phyloP scores from a whole-genome alignment of 2,888 invertebrate species.

The Pyrgus malvae region DNA sequence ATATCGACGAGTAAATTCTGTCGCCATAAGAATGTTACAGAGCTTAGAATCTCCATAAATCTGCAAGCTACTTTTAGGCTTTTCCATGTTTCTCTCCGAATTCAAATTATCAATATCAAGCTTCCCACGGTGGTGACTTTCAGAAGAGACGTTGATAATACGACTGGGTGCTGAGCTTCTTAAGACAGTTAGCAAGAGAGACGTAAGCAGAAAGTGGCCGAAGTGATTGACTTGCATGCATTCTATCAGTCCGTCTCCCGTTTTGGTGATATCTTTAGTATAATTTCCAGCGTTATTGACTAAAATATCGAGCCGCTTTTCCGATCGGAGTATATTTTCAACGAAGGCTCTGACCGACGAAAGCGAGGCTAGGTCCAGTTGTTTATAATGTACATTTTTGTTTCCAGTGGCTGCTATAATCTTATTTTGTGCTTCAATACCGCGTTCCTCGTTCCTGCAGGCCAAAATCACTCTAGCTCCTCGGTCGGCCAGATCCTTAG shows the following conservation, averaged over 20 bases:
- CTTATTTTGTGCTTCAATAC: conserved; percentile 69
- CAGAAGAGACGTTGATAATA: conserved; percentile 53
- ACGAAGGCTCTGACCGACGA: conserved; percentile 81
- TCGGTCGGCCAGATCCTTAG: conserved; percentile 84
- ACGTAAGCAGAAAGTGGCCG: conserved; percentile 85
- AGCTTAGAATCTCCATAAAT: conserved; percentile 68
- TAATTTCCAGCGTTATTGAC: conserved; percentile 82
- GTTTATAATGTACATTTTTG: conserved; percentile 50
- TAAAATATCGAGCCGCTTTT: conserved; percentile 76
- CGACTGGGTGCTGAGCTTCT: conserved; percentile 48
- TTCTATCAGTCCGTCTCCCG: conserved; percentile 82
- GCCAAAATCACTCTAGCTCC: conserved; percentile 90
- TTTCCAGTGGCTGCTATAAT: conserved; percentile 43
- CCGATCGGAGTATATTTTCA: conserved; percentile 67
- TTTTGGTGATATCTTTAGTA: conserved; percentile 55
- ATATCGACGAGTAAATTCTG: conserved; percentile 86
- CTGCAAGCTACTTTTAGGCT: not conserved
- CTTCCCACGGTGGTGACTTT: conserved; percentile 41
- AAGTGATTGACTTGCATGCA: conserved; percentile 83
- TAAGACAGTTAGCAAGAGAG: conserved; percentile 73
- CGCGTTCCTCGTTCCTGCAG: conserved; percentile 86
- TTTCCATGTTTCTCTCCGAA: conserved; percentile 26
- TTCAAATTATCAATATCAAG: conserved; percentile 41
- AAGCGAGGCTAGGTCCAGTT: conserved; percentile 74
- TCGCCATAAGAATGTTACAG: conserved; percentile 74